phyloP scores from a whole-genome alignment of 2,888 invertebrate genomes.

The Drosophila colorata region DNA sequence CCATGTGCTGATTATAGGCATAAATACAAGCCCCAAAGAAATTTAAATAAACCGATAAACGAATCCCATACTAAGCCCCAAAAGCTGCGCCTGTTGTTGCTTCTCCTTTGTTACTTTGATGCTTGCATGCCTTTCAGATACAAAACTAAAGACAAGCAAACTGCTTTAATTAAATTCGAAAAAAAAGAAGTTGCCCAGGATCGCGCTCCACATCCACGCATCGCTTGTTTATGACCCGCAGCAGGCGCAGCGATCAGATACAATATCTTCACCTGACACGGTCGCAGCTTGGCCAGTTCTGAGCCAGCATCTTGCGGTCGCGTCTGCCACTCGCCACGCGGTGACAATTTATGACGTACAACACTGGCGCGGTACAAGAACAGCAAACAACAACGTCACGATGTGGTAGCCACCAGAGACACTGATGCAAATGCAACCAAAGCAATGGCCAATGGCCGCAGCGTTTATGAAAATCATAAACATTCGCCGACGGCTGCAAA shows the following conservation, averaged over 20 bases:
- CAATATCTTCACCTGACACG: conserved; percentile 78
- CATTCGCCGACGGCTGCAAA: conserved; percentile 79
- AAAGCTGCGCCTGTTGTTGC: conserved; percentile 32
- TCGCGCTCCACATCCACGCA: conserved; percentile 51
- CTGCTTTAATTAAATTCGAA: conserved; percentile 72
- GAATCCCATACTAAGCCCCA: conserved; percentile 67
- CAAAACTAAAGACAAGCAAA: conserved; percentile 69
- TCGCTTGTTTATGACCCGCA: conserved; percentile 73
- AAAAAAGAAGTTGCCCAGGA: conserved; percentile 39
- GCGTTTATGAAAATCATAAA: conserved; percentile 85
- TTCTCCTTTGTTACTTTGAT: conserved; percentile 4
- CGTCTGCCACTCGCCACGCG: conserved; percentile 65
- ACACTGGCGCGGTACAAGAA: conserved; percentile 52
- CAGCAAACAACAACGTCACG: conserved; percentile 32
- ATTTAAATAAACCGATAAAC: conserved; percentile 80
- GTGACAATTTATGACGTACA: conserved; percentile 83
- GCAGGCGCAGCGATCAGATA: conserved; percentile 73
- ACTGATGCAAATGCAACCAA: conserved; percentile 38
- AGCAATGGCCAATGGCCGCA: conserved; percentile 54
- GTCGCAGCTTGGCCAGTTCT: conserved; percentile 17
- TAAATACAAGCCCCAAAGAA: conserved; percentile 72
- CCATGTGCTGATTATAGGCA: conserved; percentile 78
- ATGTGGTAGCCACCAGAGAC: conserved; percentile 41
- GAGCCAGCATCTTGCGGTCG: background rate
- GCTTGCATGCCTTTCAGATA: conserved; percentile 46